phyloP scores from a whole-genome alignment of 2,888 invertebrate genomes.

The Diadegma fenestrale region DNA sequence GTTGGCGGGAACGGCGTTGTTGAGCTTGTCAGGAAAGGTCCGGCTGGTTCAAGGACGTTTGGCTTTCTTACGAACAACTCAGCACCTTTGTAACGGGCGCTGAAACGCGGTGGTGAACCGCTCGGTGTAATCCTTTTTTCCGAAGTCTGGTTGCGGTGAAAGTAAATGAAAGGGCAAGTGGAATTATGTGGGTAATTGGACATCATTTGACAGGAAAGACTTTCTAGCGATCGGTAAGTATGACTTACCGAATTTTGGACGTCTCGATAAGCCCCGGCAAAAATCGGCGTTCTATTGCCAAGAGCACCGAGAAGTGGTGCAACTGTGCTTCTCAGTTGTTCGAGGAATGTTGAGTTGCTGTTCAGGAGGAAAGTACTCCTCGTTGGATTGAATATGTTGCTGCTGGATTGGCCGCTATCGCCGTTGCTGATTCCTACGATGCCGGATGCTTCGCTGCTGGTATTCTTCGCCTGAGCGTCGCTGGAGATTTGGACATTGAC shows the following conservation, averaged over 20 bases:
- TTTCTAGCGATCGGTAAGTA: not conserved
- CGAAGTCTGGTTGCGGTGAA: conserved; percentile 75
- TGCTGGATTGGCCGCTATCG: conserved; percentile 72
- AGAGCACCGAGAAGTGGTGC: conserved; percentile 81
- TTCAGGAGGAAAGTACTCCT: conserved; percentile 76
- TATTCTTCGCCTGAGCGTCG: conserved; percentile 62
- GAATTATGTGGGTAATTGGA: not conserved
- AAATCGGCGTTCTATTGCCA: conserved; percentile 80
- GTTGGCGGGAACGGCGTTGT: conserved; percentile 77
- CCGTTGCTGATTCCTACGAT: conserved; percentile 75
- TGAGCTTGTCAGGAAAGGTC: conserved; percentile 77
- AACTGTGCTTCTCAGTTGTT: conserved; percentile 82
- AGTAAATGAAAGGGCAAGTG: not conserved
- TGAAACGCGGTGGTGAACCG: conserved; percentile 81
- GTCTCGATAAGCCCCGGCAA: conserved; percentile 79
- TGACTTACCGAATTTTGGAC: conserved; percentile 78
- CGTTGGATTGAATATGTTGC: conserved; percentile 82
- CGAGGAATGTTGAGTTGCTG: conserved; percentile 78
- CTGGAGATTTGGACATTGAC: conserved; percentile 73
- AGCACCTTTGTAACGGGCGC: conserved; percentile 83
- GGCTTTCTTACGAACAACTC: conserved; percentile 82
- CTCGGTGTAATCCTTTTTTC: conserved; percentile 80
- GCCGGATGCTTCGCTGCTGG: conserved; percentile 69
- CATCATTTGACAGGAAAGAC: not conserved
- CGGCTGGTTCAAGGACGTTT: conserved; percentile 76